Evolutionary conservation across 2,797 vertebrate species (phyloP).

Genomic region (Manis pentadactyla): DNA sequence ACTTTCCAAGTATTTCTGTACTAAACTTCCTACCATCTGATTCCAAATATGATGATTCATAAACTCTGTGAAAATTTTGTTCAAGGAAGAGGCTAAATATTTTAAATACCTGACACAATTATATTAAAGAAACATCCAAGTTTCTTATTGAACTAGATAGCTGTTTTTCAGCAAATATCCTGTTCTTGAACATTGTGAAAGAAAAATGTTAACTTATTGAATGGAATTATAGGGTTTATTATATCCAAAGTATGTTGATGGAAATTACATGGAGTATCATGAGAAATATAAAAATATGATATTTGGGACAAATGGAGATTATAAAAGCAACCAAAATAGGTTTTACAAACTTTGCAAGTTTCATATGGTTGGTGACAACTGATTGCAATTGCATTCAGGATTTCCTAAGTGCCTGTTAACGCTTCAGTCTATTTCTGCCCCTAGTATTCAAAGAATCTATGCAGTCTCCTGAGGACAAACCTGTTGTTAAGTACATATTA

Average conservation of each 20-base stretch:
- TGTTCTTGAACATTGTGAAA: background rate
- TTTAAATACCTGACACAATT: background rate
- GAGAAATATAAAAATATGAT: background rate
- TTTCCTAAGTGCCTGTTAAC: background rate
- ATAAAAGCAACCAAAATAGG: background rate
- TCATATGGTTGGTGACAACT: background rate
- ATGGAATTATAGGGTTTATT: background rate
- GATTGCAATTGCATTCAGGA: background rate
- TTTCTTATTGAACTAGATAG: background rate
- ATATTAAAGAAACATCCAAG: background rate
- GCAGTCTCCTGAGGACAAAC: background rate
- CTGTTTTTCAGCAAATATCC: background rate
- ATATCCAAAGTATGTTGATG: background rate
- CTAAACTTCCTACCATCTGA: background rate
- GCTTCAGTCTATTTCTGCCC: background rate
- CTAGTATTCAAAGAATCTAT: background rate
- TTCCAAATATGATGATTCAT: background rate
- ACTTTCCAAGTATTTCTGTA: background rate
- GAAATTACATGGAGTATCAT: background rate
- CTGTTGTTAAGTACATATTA: background rate
- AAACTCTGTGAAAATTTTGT: background rate
- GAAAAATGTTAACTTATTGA: background rate
- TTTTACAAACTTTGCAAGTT: background rate
- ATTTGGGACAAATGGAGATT: background rate
- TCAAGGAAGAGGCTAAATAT: background rate